A percentile compares a stretch with the other conserved stretches of the same genome.
These are phyloP conservation scores for Trichoplusia ni DNA, from an alignment of 1,140 invertebrate species.

Conservation along the genomic window DNA sequence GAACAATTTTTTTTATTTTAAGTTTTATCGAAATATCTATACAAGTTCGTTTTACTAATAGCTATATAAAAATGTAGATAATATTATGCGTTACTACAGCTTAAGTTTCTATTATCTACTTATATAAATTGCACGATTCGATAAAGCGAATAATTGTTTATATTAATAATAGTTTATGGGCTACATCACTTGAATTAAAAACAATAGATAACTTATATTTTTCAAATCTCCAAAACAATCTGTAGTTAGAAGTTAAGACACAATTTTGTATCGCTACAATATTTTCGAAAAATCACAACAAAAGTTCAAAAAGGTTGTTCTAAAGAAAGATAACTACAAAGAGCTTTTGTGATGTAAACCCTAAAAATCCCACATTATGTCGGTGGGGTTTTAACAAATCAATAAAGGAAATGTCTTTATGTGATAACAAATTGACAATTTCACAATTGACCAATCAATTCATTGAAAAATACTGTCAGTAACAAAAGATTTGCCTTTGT, in stretches of 20 bases:
- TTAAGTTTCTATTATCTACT: slow-evolving; percentile 70
- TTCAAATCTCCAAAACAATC: too few species aligned
- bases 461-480: slow-evolving; percentile 36
- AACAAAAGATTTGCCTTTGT: slow-evolving; percentile 6
- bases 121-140: slow-evolving; percentile 78
- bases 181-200: slow-evolving; percentile 41
- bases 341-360: slow-evolving; percentile 32
- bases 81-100: slow-evolving; percentile 62
- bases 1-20: slow-evolving; percentile 46
- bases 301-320: too few species aligned
- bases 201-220: slow-evolving; percentile 22
- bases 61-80: slow-evolving; percentile 59
- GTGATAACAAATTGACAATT: slow-evolving; percentile 61
- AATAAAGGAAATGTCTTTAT: slow-evolving; percentile 36
- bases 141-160: slow-evolving; percentile 76
- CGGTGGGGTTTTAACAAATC: slow-evolving; percentile 21
- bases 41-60: slow-evolving; percentile 58
- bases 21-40: slow-evolving; percentile 63
- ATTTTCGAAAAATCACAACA: too few species aligned
- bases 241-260: too few species aligned
- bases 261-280: too few species aligned
- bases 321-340: too few species aligned
- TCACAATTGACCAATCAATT: slow-evolving; percentile 60
- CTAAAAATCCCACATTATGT: slow-evolving; percentile 20
- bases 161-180: slow-evolving; percentile 36